These are phyloP conservation scores for Mobula hypostoma DNA, from an alignment of 2,113 vertebrate species.

Conservation along the genomic window DNA sequence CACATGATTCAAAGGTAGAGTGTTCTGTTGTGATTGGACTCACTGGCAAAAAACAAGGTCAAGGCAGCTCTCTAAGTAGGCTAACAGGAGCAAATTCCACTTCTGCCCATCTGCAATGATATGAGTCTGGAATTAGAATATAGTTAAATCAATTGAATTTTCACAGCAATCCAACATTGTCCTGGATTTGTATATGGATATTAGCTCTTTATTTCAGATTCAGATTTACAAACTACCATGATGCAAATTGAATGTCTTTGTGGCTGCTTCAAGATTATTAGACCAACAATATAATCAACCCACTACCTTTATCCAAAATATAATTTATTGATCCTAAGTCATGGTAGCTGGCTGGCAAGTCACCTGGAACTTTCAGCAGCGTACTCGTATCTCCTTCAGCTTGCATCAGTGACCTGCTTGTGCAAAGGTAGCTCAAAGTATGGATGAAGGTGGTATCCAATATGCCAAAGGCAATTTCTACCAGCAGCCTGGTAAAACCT, in stretches of 20 bases:
- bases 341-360: background rate
- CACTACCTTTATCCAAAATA: background rate
- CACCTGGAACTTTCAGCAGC: background rate
- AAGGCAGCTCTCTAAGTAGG: background rate
- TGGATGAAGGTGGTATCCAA: background rate
- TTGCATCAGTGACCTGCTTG: background rate
- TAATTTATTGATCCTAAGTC: background rate
- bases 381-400: background rate
- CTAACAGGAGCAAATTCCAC: background rate
- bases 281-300: background rate
- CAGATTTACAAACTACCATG: background rate
- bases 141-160: background rate
- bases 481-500: background rate
- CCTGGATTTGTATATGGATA: background rate
- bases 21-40: background rate
- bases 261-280: background rate
- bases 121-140: background rate
- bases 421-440: background rate
- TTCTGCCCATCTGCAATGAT: background rate
- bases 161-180: background rate
- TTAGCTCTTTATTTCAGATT: background rate
- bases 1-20: background rate
- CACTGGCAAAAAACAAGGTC: background rate
- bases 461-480: background rate
- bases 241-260: background rate